phyloP scores from a whole-genome alignment of 1,140 invertebrate species.

The Tigriopus japonicus region DNA sequence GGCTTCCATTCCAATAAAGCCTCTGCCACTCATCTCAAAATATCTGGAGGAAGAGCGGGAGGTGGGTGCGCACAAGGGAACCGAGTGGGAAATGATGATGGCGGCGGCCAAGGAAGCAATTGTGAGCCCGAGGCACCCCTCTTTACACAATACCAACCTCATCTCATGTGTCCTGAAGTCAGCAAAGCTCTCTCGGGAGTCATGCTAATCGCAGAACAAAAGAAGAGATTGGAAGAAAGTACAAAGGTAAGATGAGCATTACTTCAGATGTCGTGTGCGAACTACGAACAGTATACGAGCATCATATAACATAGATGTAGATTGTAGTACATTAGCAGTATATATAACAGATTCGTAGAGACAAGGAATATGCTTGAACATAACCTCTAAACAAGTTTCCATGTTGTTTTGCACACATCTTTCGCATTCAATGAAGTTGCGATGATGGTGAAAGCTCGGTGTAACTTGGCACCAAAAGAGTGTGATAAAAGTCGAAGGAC shows the following conservation, averaged over 20 bases:
- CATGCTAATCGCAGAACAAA: slow-evolving; percentile 78
- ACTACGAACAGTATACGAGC: background rate
- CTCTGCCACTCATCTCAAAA: slow-evolving; percentile 15
- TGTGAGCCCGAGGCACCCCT: slow-evolving; percentile 13
- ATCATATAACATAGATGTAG: too few species aligned
- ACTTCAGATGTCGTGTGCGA: background rate
- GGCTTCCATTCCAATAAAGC: too few species aligned
- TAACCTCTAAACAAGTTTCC: too few species aligned
- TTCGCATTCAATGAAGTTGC: too few species aligned
- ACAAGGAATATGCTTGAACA: too few species aligned
- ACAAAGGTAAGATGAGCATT: slow-evolving; percentile 45
- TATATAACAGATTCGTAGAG: too few species aligned
- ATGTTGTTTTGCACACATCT: too few species aligned
- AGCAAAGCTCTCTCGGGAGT: slow-evolving; percentile 79
- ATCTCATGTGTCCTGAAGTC: slow-evolving; percentile 66
- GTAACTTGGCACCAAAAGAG: too few species aligned
- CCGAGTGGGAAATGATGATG: slow-evolving; percentile 4
- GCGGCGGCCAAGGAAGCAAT: slow-evolving; percentile 14
- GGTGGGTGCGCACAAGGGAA: slow-evolving; percentile 7
- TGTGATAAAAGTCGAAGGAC: too few species aligned
- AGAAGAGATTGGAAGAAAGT: slow-evolving; percentile 72
- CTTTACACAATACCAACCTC: slow-evolving; percentile 13
- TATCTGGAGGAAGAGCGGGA: slow-evolving; percentile 16
- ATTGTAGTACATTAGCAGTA: too few species aligned
- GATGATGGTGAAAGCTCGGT: too few species aligned